phyloP scores from a whole-genome alignment of 2,113 vertebrate genomes.

The Datnioides undecimradiatus region DNA sequence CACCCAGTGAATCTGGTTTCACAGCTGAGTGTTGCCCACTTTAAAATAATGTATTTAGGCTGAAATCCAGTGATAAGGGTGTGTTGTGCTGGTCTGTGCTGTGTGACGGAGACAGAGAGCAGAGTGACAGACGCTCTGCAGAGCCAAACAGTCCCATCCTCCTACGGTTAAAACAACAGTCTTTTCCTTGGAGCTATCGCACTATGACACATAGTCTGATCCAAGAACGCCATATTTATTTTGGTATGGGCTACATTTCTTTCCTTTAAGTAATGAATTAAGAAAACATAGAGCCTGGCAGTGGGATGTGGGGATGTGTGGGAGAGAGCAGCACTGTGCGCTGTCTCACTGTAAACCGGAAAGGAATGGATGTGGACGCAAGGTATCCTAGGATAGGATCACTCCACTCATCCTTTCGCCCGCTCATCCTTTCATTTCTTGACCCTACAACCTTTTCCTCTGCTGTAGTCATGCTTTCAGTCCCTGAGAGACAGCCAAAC shows the following conservation, averaged over 20 bases:
- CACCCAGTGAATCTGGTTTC: conserved; percentile 51
- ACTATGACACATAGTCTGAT: conserved; percentile 75
- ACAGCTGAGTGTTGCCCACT: conserved; percentile 44
- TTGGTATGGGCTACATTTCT: conserved; percentile 80
- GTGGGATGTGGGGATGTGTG: conserved; percentile 88
- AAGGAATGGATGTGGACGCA: conserved; percentile 81
- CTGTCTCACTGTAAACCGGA: conserved; percentile 83
- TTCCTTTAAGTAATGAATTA: conserved; percentile 85
- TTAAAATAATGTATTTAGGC: conserved; percentile 65
- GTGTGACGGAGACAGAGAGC: conserved; percentile 74
- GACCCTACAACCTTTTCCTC: conserved; percentile 35
- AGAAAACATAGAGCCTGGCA: conserved; percentile 83
- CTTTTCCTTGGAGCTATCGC: conserved; percentile 76
- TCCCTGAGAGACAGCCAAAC: conserved; percentile 54
- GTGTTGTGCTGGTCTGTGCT: conserved; percentile 44
- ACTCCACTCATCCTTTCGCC: conserved; percentile 58
- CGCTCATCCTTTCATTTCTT: conserved; percentile 51
- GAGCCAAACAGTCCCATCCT: conserved; percentile 79
- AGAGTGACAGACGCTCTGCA: conserved; percentile 80
- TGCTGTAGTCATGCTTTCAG: conserved; percentile 60
- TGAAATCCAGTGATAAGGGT: conserved; percentile 68
- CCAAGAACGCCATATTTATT: conserved; percentile 82
- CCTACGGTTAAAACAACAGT: conserved; percentile 80
- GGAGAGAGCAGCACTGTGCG: conserved; percentile 87
- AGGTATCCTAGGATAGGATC: conserved; percentile 71